Base-by-base conservation (phyloP, 2,888 invertebrate genomes). In the Prosopocoilus inquinatus region DNA sequence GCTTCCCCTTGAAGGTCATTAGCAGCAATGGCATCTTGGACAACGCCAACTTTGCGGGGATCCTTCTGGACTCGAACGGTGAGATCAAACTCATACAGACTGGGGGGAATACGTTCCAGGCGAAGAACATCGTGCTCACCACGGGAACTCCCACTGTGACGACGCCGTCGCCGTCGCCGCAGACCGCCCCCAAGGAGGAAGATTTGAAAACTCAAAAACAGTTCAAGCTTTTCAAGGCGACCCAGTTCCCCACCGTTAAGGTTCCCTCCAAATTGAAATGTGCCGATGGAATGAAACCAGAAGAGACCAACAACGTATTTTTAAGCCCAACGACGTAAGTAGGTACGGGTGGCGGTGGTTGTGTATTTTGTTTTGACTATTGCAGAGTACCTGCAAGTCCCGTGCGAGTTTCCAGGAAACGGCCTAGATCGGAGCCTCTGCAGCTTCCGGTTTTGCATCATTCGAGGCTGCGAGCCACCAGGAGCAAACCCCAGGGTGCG, bases 301-400 rank as follows among this genome's bases (percentile, higher is more conserved):
- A 89, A 63, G 79, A 85, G 8, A 81, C 85, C 64, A 87, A 89
- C 64, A 89, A 90, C 63, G 87, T 90, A 35, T 90, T 92, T 71
- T 81, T 91, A 60, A 90, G 88, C 77, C 91, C 91, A 1, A 85
- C 80, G 66, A 75, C 74, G 78, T 78, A 70, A 74, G 76, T 70
- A 54, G 38, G 13, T 5, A 7, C 13, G 1, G 11, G 9, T 36
- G 12, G 36, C n/a, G 11, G 9, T 9, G 36, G 12, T 4, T 2
- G n/a, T 36, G n/a, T 36, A 11, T 36, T 12, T 11, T 12, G 12
- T 11, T 11, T 36, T 11, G 5, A 36, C 32, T 48, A 45, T 65
- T 69, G 74, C 68, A 88, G 86, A 73, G 83, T 88, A 63, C 83
- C 89, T 53, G 82, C 83, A 28, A 88, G 84, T 67, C 88, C 88